Evolutionary conservation across 2,113 vertebrate genomes (phyloP), one percentile per base, ranked within the genome.

Genomic region (Oryzias celebensis): DNA sequence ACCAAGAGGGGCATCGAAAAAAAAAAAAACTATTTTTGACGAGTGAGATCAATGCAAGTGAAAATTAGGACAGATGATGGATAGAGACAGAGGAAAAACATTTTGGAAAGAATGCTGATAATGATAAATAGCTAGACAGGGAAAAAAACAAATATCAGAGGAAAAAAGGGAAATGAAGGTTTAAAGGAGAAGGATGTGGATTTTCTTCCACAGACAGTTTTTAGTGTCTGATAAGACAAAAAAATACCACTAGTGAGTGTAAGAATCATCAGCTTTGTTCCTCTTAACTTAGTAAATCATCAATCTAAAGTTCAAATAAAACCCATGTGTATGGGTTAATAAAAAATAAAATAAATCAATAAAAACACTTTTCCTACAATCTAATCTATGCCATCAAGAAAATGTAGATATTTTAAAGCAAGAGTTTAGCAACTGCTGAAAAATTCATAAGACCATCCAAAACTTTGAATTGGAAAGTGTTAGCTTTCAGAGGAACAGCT

Each of bases 21-120:
- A 20, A 50, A 60, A 49, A 36, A 20, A 3, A 61, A 63, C 69
- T 28, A 80, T 59, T 65, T 81, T 69, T 78, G 72, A 78, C 69
- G 77, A 54, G 60, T 68, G 77, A 77, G 75, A 86, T 82, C 81
- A 81, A 83, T 85, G 60, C 52, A 46, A 52, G 73, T 20, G 54
- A 77, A 73, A 70, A 86, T 87, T 65, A 74, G 77, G 76, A 82
- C 26, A 55, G 46, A 66, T 85, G 85, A 84, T 60, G 75, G 73
- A 84, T 75, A 52, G 69, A 81, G 64, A 69, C 46, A 31, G 61
- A 75, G 36, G 55, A 54, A 62, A 68, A 71, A 66, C 28, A 45
- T 71, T 75, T 77, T 61, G 72, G 62, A 72, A 57, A 61, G 59
- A 65, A 53, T 18, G 62, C 47, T 74, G 77, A 82, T 80, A 71